Conservation (phyloP, 2,113 vertebrate species). For the Glaucidium brasilianum region DNA sequence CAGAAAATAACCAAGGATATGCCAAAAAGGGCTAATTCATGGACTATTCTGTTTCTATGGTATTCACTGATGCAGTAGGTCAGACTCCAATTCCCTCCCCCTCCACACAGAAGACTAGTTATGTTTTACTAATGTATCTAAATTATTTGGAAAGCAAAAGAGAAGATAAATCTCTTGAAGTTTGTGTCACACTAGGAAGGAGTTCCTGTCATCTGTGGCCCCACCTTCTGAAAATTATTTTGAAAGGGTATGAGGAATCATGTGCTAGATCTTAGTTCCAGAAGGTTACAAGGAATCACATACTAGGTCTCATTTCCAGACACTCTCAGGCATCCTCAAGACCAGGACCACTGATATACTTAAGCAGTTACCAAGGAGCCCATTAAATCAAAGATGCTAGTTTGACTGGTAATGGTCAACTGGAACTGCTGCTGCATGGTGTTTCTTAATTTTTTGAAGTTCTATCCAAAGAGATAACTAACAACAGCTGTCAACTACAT, state of each 20-base stretch:
- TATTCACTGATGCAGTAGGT: neutral
- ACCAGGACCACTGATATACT: neutral
- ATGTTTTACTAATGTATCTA: neutral
- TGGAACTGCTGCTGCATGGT: neutral
- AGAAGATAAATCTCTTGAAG: neutral
- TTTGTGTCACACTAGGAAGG: neutral
- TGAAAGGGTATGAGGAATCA: neutral
- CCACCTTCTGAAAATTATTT: neutral
- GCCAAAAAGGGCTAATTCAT: neutral
- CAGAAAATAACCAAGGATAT: neutral
- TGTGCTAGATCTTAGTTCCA: neutral
- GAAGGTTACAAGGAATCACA: neutral
- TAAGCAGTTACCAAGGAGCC: neutral
- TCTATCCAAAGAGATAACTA: neutral
- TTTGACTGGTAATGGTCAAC: neutral
- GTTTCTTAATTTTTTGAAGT: neutral
- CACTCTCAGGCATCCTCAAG: neutral
- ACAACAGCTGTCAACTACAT: neutral
- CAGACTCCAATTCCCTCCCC: neutral
- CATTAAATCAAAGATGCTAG: neutral
- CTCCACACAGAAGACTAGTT: neutral
- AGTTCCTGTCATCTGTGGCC: neutral
- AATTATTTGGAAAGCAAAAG: neutral
- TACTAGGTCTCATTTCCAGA: neutral
- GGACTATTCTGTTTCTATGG: neutral